Evolutionary conservation across 2,797 vertebrate species (phyloP), one percentile per base, ranked within the genome.

Genomic region (Sebastes matsubarae): DNA sequence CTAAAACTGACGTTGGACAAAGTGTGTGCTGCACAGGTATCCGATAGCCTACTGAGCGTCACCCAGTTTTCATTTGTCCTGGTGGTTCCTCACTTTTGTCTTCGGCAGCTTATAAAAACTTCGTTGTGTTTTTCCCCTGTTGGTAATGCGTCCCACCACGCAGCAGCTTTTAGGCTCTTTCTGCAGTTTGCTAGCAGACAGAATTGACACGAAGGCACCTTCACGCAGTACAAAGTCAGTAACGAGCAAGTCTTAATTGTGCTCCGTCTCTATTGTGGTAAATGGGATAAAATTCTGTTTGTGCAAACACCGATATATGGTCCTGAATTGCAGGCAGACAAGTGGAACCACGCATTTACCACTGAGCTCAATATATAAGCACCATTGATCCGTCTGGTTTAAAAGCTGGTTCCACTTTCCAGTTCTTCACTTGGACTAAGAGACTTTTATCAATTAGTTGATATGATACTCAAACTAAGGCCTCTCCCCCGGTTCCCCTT

Each of bases 351-450:
- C 93, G 92, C 92, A 93, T 97, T 95, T 95, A 92, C 93, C 93
- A 94, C 95, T 95, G 90, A 93, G 95, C 93, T 94, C 96, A 95
- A 96, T 95, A 95, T 95, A 93, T 94, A 95, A 97, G 96, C 93
- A 83, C 90, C 95, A 95, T 96, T 96, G 96, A 96, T 96, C 94
- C 91, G 94, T 94, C 94, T 96, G 93, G 92, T 83, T 94, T 94
- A 38, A 95, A 96, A 96, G 93, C 92, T 92, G 93, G 96, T 96
- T 96, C 95, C 95, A 94, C 90, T 95, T 95, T 96, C 91, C 93
- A 94, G 92, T 94, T 93, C 90, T 93, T 96, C 93, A 86, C 91
- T 75, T 84, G 92, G 89, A 91, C 91, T 90, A 92, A 94, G 91
- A 91, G 91, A 95, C 88, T 96, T 96, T 96, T 95, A 97, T 96